phyloP scores from a whole-genome alignment of 2,888 invertebrate species.

The Chrysolina oricalcia region DNA sequence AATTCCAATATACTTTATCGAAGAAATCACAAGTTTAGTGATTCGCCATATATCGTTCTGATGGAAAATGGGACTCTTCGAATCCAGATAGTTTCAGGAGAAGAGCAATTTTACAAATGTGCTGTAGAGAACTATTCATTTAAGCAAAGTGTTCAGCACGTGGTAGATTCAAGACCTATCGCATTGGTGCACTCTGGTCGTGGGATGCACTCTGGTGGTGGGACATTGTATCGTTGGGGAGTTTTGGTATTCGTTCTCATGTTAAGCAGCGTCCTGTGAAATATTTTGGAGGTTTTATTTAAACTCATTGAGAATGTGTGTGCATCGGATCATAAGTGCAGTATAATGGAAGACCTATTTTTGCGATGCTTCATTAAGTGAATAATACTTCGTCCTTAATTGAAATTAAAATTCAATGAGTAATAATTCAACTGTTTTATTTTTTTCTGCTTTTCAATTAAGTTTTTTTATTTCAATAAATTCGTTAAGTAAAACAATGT shows the following conservation, averaged over 20 bases:
- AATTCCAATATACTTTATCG: background rate
- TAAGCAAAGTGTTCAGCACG: background rate
- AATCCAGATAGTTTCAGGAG: background rate
- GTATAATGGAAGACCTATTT: too few species aligned
- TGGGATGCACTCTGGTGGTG: background rate
- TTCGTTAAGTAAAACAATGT: too few species aligned
- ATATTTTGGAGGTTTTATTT: background rate
- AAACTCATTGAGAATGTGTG: background rate
- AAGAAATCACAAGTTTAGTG: background rate
- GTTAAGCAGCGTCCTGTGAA: background rate
- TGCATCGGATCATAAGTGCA: too few species aligned
- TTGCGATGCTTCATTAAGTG: too few species aligned
- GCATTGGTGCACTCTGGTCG: background rate
- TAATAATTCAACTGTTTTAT: too few species aligned
- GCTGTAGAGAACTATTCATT: background rate
- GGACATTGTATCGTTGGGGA: background rate
- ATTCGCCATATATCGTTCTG: background rate
- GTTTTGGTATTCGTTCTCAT: background rate
- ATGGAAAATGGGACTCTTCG: background rate
- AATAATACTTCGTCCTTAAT: too few species aligned
- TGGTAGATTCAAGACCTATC: background rate
- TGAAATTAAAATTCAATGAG: too few species aligned
- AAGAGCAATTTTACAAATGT: background rate
- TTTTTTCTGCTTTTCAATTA: too few species aligned
- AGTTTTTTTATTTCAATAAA: too few species aligned